Conservation (phyloP, 1,140 invertebrate species). For the Drosophila melanogaster region DNA sequence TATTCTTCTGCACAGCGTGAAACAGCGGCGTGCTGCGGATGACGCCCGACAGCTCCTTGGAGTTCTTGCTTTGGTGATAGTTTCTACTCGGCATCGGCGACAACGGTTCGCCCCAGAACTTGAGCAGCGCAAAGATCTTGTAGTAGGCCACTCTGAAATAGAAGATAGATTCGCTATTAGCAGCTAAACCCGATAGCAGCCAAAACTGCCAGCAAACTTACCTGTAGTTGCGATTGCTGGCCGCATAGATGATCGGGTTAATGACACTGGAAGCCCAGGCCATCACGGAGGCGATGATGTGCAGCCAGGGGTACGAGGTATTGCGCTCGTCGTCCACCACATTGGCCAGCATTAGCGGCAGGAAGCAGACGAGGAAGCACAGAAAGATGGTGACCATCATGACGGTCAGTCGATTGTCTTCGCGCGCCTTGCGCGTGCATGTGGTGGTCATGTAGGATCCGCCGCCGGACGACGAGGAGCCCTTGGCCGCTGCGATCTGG, state of each 20-base stretch:
- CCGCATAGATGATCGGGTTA: conserved; percentile 95
- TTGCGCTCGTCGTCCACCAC: conserved; percentile 90
- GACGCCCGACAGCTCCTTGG: conserved; percentile 78
- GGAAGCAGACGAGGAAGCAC: conserved; percentile 92
- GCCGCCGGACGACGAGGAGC: conserved; percentile 27
- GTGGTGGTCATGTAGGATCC: conserved; percentile 66
- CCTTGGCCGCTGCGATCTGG: conserved; percentile 63
- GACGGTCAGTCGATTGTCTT: conserved; percentile 91
- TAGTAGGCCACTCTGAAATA: conserved; percentile 73
- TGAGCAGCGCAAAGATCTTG: conserved; percentile 75
- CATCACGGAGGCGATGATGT: conserved; percentile 92
- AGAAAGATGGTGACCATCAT: conserved; percentile 94
- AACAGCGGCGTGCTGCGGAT: conserved; percentile 81
- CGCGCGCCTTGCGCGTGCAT: conserved; percentile 85
- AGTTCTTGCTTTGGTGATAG: conserved; percentile 83
- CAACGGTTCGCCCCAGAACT: conserved; percentile 82
- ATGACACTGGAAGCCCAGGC: conserved; percentile 94
- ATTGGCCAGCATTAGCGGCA: conserved; percentile 94
- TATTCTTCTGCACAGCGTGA: conserved; percentile 75
- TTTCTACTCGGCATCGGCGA: conserved; percentile 83
- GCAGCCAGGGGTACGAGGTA: conserved; percentile 89
- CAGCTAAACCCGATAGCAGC: too few relatives aligned
- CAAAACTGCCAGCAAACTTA: conserved; percentile 1
- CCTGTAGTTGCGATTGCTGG: conserved; percentile 92
- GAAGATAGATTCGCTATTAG: neutral